phyloP scores from a whole-genome alignment of 2,113 vertebrate genomes.

The Percopsis transmontana region DNA sequence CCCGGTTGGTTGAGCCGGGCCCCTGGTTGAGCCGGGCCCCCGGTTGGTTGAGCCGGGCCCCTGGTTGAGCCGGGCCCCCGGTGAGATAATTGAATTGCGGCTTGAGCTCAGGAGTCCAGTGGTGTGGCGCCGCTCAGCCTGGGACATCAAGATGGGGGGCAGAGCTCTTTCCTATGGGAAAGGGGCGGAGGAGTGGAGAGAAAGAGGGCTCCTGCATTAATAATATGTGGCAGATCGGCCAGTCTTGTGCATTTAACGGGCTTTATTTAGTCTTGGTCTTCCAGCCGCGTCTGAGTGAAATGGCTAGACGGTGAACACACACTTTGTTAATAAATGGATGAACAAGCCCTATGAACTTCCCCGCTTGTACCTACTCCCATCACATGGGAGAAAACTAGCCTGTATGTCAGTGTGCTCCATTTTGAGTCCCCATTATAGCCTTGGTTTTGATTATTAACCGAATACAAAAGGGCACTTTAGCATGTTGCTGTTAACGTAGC shows the following conservation, averaged over 20 bases:
- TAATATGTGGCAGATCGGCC: conserved; percentile 85
- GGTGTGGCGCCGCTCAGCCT: conserved; percentile 61
- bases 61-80: conserved; percentile 39
- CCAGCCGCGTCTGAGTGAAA: conserved; percentile 56
- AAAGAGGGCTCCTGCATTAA: conserved; percentile 84
- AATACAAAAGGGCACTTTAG: conserved; percentile 16
- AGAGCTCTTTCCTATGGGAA: conserved; percentile 53
- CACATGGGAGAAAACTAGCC: conserved; percentile 11
- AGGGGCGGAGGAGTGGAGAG: conserved; percentile 61
- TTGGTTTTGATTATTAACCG: conserved; percentile 13
- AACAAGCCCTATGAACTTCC: conserved; percentile 17
- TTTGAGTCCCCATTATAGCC: conserved; percentile 27
- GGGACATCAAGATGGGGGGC: conserved; percentile 73
- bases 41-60: too few relatives aligned
- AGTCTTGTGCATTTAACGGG: conserved; percentile 65
- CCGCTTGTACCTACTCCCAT: conserved; percentile 9
- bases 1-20: too few relatives aligned
- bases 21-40: conserved; percentile 57
- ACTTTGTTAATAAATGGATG: conserved; percentile 32
- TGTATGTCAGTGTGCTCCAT: conserved; percentile 24
- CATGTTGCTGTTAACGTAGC: conserved; percentile 9
- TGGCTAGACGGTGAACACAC: conserved; percentile 30
- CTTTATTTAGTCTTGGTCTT: conserved; percentile 52
- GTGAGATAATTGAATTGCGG: conserved; percentile 81
- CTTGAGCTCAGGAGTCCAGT: conserved; percentile 77